A percentile compares a stretch with the other conserved stretches of the same genome.
These are phyloP conservation scores for Temnothorax ravouxi DNA, from an alignment of 2,888 invertebrate genomes.

Conservation along the genomic window DNA sequence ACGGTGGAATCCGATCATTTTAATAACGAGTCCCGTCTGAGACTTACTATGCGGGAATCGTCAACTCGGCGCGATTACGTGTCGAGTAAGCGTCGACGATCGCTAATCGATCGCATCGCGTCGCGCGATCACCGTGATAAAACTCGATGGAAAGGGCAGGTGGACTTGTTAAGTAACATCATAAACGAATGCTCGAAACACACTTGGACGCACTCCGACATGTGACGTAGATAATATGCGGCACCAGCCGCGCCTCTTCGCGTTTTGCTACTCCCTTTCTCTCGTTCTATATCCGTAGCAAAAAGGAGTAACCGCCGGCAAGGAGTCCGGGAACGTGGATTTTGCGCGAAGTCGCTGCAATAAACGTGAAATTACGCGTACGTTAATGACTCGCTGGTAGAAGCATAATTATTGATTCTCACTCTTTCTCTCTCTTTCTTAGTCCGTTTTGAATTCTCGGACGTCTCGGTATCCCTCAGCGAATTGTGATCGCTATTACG, in stretches of 20 bases:
- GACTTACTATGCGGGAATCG: neutral
- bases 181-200: neutral
- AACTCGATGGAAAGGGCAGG: neutral
- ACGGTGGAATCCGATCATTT: neutral
- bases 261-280: constrained; percentile 59
- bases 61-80: neutral
- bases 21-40: constrained; percentile 10
- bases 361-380: constrained; percentile 41
- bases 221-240: constrained; percentile 22
- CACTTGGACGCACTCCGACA: neutral
- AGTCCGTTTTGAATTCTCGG: neutral
- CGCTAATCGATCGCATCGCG: neutral
- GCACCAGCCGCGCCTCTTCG: constrained; percentile 57
- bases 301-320: constrained; percentile 61
- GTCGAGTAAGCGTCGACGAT: neutral
- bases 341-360: constrained; percentile 4
- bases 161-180: neutral
- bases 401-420: constrained; percentile 39
- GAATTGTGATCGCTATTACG: neutral
- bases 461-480: neutral
- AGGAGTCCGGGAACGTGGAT: constrained; percentile 33
- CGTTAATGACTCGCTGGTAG: neutral
- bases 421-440: neutral
- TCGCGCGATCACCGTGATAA: neutral
- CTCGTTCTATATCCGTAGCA: constrained; percentile 74